A percentile compares a stretch with the other conserved stretches of the same genome.
phyloP scores from a whole-genome alignment of 2,113 vertebrate species.

The Dicentrarchus labrax region DNA sequence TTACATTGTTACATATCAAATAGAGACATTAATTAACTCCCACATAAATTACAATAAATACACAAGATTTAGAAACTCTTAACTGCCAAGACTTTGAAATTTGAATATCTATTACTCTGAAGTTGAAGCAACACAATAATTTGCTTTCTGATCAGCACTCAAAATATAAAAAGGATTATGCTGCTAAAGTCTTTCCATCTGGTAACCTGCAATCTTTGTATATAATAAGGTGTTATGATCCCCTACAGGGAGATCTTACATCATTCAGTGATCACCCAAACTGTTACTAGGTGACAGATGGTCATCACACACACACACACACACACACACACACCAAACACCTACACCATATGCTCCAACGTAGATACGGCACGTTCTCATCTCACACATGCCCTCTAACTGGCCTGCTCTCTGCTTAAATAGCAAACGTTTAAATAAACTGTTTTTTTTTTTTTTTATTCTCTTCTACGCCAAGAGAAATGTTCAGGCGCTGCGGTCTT shows the following conservation, averaged over 20 bases:
- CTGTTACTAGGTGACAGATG: slow-evolving; percentile 77
- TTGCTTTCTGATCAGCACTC: slow-evolving; percentile 7
- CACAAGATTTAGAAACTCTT: slow-evolving; percentile 7
- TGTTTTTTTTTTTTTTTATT: slow-evolving; percentile 7
- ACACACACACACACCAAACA: slow-evolving; percentile 47
- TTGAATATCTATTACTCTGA: not conserved
- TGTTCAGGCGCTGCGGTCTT: slow-evolving; percentile 59
- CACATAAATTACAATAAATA: slow-evolving; percentile 7
- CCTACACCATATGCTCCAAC: slow-evolving; percentile 76
- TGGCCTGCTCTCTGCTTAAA: slow-evolving; percentile 44
- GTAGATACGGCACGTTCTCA: slow-evolving; percentile 58
- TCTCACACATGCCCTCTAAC: slow-evolving; percentile 38
- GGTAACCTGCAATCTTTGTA: slow-evolving; percentile 62
- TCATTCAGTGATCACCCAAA: slow-evolving; percentile 71
- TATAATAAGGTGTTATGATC: slow-evolving; percentile 66
- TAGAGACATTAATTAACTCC: slow-evolving; percentile 9
- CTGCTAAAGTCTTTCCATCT: slow-evolving; percentile 58
- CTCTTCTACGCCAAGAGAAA: slow-evolving; percentile 37
- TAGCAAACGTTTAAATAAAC: slow-evolving; percentile 53
- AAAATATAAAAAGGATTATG: slow-evolving; percentile 25
- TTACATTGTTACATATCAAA: not conserved
- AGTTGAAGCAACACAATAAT: slow-evolving; percentile 2
- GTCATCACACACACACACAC: slow-evolving; percentile 49
- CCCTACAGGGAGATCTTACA: slow-evolving; percentile 56
- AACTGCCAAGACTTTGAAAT: not conserved